These are phyloP conservation scores for Pangasius sanitwongsei DNA, from an alignment of 2,797 vertebrate species.

Conservation along the genomic window DNA sequence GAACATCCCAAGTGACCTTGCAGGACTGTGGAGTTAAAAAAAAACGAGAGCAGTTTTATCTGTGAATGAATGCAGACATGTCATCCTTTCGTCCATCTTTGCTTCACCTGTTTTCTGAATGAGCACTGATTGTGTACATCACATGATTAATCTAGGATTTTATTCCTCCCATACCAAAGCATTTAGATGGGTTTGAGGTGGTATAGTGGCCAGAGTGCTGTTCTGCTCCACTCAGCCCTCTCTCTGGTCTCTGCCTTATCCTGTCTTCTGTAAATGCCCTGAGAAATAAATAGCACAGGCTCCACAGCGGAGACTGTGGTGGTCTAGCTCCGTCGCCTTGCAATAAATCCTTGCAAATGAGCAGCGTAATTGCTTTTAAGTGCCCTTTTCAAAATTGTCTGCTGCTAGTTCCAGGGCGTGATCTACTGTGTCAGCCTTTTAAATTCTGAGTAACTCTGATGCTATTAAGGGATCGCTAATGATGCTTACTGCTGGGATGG, in stretches of 20 bases:
- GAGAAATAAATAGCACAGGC: slow-evolving; percentile 11
- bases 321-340: slow-evolving; percentile 43
- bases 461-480: slow-evolving; percentile 41
- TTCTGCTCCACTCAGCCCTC: neutral
- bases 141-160: neutral
- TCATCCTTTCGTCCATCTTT: neutral
- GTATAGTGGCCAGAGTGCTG: neutral
- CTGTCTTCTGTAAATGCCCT: slow-evolving; percentile 23
- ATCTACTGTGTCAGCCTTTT: slow-evolving; percentile 47
- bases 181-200: neutral
- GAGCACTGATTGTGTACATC: slow-evolving; percentile 4
- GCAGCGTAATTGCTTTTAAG: slow-evolving; percentile 54
- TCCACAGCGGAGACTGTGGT: neutral
- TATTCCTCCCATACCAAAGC: neutral
- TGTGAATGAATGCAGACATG: neutral
- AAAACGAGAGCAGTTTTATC: neutral
- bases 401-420: slow-evolving; percentile 37
- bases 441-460: slow-evolving; percentile 31
- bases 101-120: neutral
- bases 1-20: slow-evolving; percentile 20
- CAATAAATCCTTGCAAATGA: slow-evolving; percentile 57
- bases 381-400: slow-evolving; percentile 50
- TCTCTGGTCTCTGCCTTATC: neutral
- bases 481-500: slow-evolving; percentile 33
- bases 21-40: neutral